phyloP scores from a whole-genome alignment of 2,888 invertebrate species.

The Drosophila maculinotata region DNA sequence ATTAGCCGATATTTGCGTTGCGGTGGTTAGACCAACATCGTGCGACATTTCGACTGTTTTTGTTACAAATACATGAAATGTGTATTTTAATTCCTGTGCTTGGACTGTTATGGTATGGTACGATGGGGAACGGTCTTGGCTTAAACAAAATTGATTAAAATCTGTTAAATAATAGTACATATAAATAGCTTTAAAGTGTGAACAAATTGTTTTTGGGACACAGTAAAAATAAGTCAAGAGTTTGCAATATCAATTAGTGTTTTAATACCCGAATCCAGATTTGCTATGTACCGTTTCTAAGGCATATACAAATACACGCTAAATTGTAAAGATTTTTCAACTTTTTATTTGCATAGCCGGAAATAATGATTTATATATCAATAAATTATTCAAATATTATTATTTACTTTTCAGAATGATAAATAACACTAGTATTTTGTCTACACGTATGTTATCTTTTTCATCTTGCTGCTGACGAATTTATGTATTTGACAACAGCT shows the following conservation, averaged over 20 bases:
- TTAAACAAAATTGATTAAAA: too few relatives aligned
- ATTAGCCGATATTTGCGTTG: conserved; percentile 25
- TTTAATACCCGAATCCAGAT: too few relatives aligned
- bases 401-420: not conserved
- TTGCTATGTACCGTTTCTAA: too few relatives aligned
- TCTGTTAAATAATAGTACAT: too few relatives aligned
- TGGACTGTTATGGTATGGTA: not conserved
- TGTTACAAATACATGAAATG: conserved; percentile 12
- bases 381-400: conserved; percentile 3
- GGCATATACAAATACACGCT: too few relatives aligned
- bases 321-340: too few relatives aligned
- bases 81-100: not conserved
- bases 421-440: not conserved
- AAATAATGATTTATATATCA: conserved; percentile 7
- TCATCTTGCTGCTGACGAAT: conserved; percentile 6
- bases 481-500: not conserved
- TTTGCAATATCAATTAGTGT: too few relatives aligned
- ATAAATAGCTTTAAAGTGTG: too few relatives aligned
- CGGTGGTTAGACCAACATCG: not conserved
- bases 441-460: too few relatives aligned
- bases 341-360: not conserved
- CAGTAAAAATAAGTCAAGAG: too few relatives aligned
- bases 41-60: conserved; percentile 5
- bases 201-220: too few relatives aligned
- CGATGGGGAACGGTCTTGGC: too few relatives aligned